phyloP scores from a whole-genome alignment of 2,797 vertebrate species.

The Uromys caudimaculatus region DNA sequence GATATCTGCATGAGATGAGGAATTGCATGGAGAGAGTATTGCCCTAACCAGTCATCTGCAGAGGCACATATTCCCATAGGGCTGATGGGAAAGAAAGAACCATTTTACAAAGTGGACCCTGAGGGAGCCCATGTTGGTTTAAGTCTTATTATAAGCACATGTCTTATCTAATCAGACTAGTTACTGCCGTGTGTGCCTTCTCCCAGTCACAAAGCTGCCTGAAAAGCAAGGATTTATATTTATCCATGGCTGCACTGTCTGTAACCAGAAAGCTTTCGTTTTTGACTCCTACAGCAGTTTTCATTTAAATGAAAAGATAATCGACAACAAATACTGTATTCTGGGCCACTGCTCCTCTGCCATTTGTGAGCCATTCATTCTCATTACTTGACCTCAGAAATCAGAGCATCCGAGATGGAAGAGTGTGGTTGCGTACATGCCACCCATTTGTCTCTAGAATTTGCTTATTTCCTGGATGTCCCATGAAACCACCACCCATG shows the following conservation, averaged over 20 bases:
- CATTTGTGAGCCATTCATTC: conserved; percentile 56
- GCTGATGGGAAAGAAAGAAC: conserved; percentile 41
- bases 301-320: conserved; percentile 76
- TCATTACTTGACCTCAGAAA: conserved; percentile 71
- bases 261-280: conserved; percentile 69
- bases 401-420: conserved; percentile 44
- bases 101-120: conserved; percentile 48
- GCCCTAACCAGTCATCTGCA: neutral
- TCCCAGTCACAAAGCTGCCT: conserved; percentile 59
- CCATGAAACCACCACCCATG: neutral
- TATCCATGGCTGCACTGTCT: conserved; percentile 49
- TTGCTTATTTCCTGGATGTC: neutral
- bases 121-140: conserved; percentile 38
- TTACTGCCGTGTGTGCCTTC: neutral
- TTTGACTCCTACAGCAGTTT: conserved; percentile 72
- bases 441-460: conserved; percentile 24
- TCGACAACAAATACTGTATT: conserved; percentile 72
- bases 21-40: conserved; percentile 9
- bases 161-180: neutral
- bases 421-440: neutral
- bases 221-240: conserved; percentile 68
- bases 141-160: conserved; percentile 67
- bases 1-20: neutral
- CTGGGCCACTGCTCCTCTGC: conserved; percentile 26
- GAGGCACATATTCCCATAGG: neutral